Evolutionary conservation across 2,113 vertebrate species (phyloP).

Genomic region (Mus spicilegus): DNA sequence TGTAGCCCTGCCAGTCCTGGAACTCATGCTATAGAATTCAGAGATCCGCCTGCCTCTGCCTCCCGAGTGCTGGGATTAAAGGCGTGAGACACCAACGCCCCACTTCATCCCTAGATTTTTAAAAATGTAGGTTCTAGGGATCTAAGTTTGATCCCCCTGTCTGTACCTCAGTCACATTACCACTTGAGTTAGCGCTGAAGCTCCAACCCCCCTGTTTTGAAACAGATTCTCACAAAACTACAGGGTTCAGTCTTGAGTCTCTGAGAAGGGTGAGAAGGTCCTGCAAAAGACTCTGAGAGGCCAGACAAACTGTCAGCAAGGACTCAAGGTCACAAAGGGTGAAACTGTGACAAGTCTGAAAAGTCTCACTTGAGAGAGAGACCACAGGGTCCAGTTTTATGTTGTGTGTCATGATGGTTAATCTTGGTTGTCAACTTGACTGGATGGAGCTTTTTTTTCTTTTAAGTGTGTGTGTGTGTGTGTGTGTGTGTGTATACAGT

Average conservation of each 20-base stretch:
- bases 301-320: background rate
- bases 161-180: too few relatives aligned
- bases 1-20: background rate
- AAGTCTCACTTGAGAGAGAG: background rate
- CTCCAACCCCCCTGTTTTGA: background rate
- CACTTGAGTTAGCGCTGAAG: too few relatives aligned
- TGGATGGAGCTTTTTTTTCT: background rate
- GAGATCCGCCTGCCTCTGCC: background rate
- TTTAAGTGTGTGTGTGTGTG: too few relatives aligned
- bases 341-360: background rate
- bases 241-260: background rate
- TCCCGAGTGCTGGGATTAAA: background rate
- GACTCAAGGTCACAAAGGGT: background rate
- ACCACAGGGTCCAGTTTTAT: background rate
- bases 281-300: background rate
- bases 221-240: background rate
- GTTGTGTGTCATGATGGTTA: background rate
- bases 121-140: background rate
- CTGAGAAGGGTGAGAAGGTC: background rate
- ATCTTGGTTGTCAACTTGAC: background rate
- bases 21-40: background rate
- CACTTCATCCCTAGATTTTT: background rate
- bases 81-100: background rate
- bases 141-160: background rate
- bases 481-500: background rate